Percentiles rank a stretch among this genome's conserved stretches.
Conservation (phyloP, 2,113 vertebrate genomes). For the Pseudorectes ferrugineus region DNA sequence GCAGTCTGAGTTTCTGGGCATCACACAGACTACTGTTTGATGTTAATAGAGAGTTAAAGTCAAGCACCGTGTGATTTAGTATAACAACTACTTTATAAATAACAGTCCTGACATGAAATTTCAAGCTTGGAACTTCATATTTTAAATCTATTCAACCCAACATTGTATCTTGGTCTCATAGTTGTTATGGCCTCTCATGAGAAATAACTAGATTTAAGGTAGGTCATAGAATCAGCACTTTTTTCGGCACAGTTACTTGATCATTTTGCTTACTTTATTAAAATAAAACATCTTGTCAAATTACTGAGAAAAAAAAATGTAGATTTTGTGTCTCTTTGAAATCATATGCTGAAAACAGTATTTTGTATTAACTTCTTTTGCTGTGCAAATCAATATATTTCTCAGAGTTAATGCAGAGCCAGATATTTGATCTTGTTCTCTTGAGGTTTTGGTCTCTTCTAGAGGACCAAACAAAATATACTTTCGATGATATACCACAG, state of each 20-base stretch:
- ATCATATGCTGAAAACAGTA: background rate
- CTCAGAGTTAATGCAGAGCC: background rate
- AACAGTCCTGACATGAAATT: background rate
- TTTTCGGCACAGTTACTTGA: background rate
- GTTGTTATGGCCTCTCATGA: background rate
- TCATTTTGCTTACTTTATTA: background rate
- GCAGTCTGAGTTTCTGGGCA: background rate
- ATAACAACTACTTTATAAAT: background rate
- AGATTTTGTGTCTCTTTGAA: background rate
- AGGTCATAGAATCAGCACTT: background rate
- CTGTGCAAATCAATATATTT: background rate
- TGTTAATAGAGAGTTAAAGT: background rate
- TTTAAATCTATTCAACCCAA: background rate
- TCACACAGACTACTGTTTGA: background rate
- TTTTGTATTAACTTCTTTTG: background rate
- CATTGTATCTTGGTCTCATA: background rate
- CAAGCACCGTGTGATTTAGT: background rate
- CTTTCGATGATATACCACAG: background rate
- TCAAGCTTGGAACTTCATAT: background rate
- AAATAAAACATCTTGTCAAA: background rate
- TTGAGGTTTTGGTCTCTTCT: background rate
- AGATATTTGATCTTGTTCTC: background rate
- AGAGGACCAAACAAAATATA: background rate
- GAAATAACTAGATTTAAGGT: background rate
- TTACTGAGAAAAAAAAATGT: background rate